Base-by-base conservation (phyloP, 64 coral and sea anemone species). In the Catalaphyllia jardinei region DNA sequence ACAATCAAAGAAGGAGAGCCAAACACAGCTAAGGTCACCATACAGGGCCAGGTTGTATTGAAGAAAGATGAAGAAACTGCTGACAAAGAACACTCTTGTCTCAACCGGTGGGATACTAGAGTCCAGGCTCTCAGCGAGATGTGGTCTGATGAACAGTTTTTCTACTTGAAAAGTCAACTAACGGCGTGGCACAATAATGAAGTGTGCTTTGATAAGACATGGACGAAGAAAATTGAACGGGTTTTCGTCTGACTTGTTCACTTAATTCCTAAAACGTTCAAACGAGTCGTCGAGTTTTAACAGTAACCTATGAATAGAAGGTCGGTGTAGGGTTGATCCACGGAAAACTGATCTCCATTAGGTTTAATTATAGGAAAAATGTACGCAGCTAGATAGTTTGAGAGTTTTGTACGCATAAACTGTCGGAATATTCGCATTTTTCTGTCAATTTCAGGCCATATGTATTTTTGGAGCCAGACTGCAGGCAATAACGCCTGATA, bases 1-100 rank as follows among this genome's bases (percentile, higher is more conserved):
- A 83, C 80, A n/a, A 67, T 83, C 38, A 83, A 83, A 83, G 80
- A 83, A 67, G 17, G 60, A 31, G 60, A 83, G 22, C 80, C 80
- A 67, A 67, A 0, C 18, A n/a, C 80, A 35, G 60, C 60, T 20
- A 83, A 83, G 60, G 80, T 67, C 31, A 11, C 18, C 61, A 83
- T 83, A n/a, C 80, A 67, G 24, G 62, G 80, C 29, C 60, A 83
- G 19, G 80, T 83, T 22, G 67, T 19, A 46, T n/a, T 83, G 80
- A 83, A 83, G 67, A 83, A 24, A 64, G 80, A 83, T 18, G 61
- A 29, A 24, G 19, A 83, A 46, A 11, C 62, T 9, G 80, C 80
- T 67, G 80, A 64, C 30, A 18, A 67, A 67, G 20, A 67, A 0
- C 30, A 67, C 31, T 42, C 61, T 24, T 18, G 31, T 10, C 80